phyloP scores from a whole-genome alignment of 2,113 vertebrate genomes.

The Athene cunicularia region DNA sequence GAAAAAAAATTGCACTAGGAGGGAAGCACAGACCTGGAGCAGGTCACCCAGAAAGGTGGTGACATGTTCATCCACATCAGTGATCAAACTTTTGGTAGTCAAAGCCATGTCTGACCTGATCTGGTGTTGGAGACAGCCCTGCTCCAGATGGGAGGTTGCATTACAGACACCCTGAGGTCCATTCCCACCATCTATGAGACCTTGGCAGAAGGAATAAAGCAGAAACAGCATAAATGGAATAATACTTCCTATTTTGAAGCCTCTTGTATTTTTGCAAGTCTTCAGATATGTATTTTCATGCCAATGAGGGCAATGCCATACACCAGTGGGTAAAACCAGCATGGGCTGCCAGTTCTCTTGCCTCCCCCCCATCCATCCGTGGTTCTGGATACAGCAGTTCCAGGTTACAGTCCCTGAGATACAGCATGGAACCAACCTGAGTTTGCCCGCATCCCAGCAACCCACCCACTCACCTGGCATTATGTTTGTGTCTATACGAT shows the following conservation, averaged over 20 bases:
- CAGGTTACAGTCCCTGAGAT: not conserved
- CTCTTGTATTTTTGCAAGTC: not conserved
- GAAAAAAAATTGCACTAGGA: not conserved
- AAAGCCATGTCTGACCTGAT: not conserved
- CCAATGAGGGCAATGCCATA: not conserved
- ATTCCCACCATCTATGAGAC: not conserved
- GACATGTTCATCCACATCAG: not conserved
- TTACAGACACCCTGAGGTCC: not conserved
- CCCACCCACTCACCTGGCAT: not conserved
- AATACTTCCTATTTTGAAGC: not conserved
- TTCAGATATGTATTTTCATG: not conserved
- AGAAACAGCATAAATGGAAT: not conserved
- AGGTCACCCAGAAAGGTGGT: not conserved
- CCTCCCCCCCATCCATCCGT: rapidly evolving
- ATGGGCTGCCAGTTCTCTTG: not conserved
- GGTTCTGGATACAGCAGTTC: not conserved
- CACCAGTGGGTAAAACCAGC: not conserved
- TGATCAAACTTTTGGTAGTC: not conserved
- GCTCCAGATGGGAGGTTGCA: not conserved
- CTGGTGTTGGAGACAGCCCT: not conserved
- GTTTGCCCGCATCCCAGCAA: not conserved
- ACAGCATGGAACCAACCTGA: not conserved
- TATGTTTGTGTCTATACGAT: not conserved
- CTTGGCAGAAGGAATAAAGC: not conserved
- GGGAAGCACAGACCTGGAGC: not conserved